These are phyloP conservation scores for Epinephelus coioides DNA, from an alignment of 2,797 vertebrate species.

Conservation along the genomic window DNA sequence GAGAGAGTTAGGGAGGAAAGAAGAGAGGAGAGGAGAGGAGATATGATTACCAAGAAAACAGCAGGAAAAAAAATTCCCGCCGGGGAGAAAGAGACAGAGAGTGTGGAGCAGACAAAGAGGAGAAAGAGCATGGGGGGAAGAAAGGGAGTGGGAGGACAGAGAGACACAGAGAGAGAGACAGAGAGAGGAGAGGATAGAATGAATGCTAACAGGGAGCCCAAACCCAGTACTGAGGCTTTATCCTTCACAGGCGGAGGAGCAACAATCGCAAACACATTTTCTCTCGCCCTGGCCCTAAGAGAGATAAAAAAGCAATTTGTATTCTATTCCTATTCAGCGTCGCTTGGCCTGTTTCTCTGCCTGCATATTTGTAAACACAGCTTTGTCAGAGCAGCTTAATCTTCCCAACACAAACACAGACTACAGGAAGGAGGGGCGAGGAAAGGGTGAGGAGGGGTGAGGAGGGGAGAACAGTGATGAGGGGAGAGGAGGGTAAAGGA, in stretches of 20 bases:
- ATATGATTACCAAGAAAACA: slow-evolving; percentile 86
- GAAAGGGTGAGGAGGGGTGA: slow-evolving; percentile 63
- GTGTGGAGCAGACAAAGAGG: slow-evolving; percentile 76
- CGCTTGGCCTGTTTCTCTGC: slow-evolving; percentile 89
- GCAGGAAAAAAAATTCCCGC: slow-evolving; percentile 72
- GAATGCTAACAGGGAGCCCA: slow-evolving; percentile 88
- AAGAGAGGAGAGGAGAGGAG: slow-evolving; percentile 71
- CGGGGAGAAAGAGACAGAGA: slow-evolving; percentile 73
- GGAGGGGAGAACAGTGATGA: slow-evolving; percentile 52
- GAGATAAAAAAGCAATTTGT: slow-evolving; percentile 92
- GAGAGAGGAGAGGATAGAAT: slow-evolving; percentile 80
- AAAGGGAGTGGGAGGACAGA: slow-evolving; percentile 79
- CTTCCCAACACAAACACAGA: slow-evolving; percentile 87
- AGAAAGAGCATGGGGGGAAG: slow-evolving; percentile 74
- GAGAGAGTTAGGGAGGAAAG: slow-evolving; percentile 73
- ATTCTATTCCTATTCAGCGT: slow-evolving; percentile 89
- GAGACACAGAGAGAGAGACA: slow-evolving; percentile 63
- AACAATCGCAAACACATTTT: slow-evolving; percentile 90
- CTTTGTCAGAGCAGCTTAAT: slow-evolving; percentile 90
- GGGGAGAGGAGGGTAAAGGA: slow-evolving; percentile 38
- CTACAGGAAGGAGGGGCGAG: slow-evolving; percentile 76
- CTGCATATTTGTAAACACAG: slow-evolving; percentile 91
- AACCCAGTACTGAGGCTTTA: slow-evolving; percentile 86
- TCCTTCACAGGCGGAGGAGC: slow-evolving; percentile 89
- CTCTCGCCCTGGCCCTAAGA: slow-evolving; percentile 87